Conservation (phyloP, 2,888 invertebrate species). For the Cheilosia vernalis region DNA sequence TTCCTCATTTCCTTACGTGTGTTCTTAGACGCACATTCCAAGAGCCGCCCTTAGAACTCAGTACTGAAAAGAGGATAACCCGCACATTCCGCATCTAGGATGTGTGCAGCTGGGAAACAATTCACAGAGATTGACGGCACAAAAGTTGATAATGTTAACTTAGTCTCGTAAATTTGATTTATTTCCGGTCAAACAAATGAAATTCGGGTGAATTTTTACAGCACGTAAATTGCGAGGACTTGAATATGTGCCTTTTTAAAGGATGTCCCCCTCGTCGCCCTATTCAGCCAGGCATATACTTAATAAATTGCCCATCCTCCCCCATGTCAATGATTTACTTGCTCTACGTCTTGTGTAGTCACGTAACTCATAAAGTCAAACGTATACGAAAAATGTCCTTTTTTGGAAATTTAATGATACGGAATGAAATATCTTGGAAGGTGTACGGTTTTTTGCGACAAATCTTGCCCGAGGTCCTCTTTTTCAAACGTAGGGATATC, state of each 20-base stretch:
- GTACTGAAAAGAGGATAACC: too few species aligned
- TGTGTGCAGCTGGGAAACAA: constrained; percentile 5
- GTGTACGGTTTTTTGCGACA: not conserved
- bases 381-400: constrained; percentile 31
- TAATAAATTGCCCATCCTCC: constrained; percentile 28
- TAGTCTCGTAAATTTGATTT: not conserved
- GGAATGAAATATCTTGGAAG: constrained; percentile 15
- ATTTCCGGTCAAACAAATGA: constrained; percentile 10
- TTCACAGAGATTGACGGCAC: constrained; percentile 3
- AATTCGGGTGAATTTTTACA: not conserved
- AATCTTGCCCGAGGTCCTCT: not conserved
- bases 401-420: constrained; percentile 37
- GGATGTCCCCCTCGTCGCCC: not conserved
- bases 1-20: too few species aligned
- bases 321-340: constrained; percentile 19
- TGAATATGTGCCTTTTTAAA: constrained; percentile 19
- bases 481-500: not conserved
- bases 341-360: constrained; percentile 36
- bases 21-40: not conserved
- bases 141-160: constrained; percentile 23
- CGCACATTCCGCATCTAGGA: not conserved
- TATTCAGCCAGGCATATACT: constrained; percentile 11
- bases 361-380: constrained; percentile 54
- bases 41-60: too few species aligned
- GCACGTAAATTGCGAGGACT: constrained; percentile 9